Evolutionary conservation across 2,113 vertebrate species (phyloP), one percentile per base, ranked within the genome.

Genomic region (Campylorhamphus procurvoides): DNA sequence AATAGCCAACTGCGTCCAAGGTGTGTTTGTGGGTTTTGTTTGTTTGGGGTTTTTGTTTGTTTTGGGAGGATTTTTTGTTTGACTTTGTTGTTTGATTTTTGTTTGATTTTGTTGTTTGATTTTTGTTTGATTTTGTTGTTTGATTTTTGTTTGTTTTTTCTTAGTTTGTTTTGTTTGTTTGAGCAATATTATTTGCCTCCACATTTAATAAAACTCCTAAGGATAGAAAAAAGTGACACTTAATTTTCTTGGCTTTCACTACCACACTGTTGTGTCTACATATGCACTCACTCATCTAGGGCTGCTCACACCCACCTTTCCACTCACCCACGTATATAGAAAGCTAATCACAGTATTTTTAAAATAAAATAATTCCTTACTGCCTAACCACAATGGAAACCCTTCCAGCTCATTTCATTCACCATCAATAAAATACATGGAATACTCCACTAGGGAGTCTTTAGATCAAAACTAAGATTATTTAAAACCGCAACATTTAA

Each of bases 211-310:
- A 78, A 89, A 72, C 25, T 78, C n/a, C 9, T 79, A 88, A 94
- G 19, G 39, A 80, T 69, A 93, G 44, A 56, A 94, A 82, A 76
- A 78, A 55, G 4, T 28, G 22, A 29, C n/a, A 87, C 76, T 78
- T 64, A 60, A 50, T 89, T 93, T 89, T 91, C 67, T 84, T 90
- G 82, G 81, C 52, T 90, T 94, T 93, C 83, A 47, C 73, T 94
- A 63, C 60, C 3, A 35, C 76, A 56, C 63, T 87, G 79, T 74
- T 94, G 52, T 96, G 94, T 93, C 84, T 95, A 80, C 72, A 95
- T 81, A 95, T 33, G 23, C 52, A 52, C 29, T 18, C 18, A 67
- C 63, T 86, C 72, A 63, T 77, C 42, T 29, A 59, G 1, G 12
- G 33, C 68, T 64, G 82, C 73, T 95, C 64, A 62, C 50, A 87